phyloP scores from a whole-genome alignment of 2,797 vertebrate species.

The Oreonectes daqikongensis region DNA sequence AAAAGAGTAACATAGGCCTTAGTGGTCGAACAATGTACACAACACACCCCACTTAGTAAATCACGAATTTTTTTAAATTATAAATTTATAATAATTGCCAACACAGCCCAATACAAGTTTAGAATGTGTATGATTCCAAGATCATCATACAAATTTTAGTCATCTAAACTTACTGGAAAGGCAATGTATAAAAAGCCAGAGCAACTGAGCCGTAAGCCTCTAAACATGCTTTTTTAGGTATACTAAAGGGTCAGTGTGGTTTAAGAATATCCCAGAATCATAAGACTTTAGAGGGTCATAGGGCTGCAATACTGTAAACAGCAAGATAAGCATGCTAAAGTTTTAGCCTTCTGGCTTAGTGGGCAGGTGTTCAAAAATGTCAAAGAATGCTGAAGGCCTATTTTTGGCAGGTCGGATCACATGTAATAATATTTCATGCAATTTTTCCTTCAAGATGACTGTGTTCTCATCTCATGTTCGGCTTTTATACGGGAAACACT shows the following conservation, averaged over 20 bases:
- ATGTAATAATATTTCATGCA: neutral
- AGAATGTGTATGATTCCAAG: no score
- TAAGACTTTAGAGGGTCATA: neutral
- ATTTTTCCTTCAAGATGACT: neutral
- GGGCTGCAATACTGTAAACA: neutral
- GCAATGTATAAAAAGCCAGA: neutral
- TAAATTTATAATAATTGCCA: no score
- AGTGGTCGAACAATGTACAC: no score
- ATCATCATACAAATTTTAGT: no score
- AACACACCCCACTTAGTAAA: no score
- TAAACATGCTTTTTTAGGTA: neutral
- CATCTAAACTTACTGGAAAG: neutral
- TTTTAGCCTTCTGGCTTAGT: neutral
- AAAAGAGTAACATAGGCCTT: no score
- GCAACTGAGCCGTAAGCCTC: neutral
- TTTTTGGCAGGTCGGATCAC: neutral
- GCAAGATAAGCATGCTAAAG: neutral
- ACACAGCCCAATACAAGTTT: no score
- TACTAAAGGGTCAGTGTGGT: neutral
- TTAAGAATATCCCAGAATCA: neutral
- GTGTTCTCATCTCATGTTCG: neutral
- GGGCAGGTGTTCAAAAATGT: neutral
- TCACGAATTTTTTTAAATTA: no score
- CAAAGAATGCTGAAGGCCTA: neutral
- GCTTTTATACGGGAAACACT: neutral